Conservation (phyloP, 2,113 vertebrate genomes). For the Phyllostomus hastatus region DNA sequence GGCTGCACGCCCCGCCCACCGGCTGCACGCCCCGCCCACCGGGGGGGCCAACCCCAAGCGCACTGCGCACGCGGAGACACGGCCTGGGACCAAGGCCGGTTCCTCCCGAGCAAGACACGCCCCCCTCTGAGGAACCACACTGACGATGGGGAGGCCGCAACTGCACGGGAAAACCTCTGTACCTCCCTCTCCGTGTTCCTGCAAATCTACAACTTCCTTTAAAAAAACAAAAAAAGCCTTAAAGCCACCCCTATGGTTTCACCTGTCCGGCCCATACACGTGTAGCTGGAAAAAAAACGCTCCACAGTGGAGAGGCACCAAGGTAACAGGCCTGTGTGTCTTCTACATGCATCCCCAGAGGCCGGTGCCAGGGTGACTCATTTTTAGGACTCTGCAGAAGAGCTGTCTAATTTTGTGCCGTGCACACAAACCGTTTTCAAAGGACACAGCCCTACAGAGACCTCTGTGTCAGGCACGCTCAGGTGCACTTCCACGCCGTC, state of each 20-base stretch:
- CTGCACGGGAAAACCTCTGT: neutral
- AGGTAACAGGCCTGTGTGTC: neutral
- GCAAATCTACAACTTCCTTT: neutral
- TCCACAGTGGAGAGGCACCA: neutral
- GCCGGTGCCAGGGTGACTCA: no score
- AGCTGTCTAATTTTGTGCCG: neutral
- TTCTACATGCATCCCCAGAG: neutral
- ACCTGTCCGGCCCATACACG: neutral
- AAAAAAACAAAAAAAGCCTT: neutral
- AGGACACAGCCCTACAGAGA: neutral
- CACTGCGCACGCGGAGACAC: no score
- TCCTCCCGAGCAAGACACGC: fast-evolving
- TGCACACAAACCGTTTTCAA: neutral
- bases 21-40: neutral
- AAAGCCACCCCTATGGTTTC: no score
- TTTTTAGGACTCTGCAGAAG: neutral
- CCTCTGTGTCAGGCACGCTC: neutral
- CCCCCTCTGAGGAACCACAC: fast-evolving
- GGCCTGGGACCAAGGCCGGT: fast-evolving
- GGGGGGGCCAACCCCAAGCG: neutral
- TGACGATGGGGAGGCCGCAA: neutral
- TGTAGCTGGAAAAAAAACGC: neutral
- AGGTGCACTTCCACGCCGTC: neutral
- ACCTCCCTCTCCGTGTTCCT: neutral
- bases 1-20: neutral